A percentile compares a stretch with the other conserved stretches of the same genome.
Evolutionary conservation across 2,888 invertebrate genomes (phyloP).

Genomic region (Drosophila greeni): DNA sequence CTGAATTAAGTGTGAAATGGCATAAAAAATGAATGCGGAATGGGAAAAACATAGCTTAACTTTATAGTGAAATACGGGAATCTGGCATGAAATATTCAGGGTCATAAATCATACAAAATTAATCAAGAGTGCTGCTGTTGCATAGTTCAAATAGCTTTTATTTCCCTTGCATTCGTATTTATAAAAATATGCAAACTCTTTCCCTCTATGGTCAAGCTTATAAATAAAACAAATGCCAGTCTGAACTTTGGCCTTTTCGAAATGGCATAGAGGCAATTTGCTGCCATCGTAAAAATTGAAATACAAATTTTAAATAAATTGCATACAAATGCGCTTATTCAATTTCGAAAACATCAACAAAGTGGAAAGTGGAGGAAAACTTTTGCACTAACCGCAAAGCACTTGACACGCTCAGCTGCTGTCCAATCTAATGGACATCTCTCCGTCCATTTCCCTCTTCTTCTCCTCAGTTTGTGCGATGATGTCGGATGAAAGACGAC

Average conservation of each 20-base stretch:
- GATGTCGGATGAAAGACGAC: slow-evolving; percentile 28
- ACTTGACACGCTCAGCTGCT: slow-evolving; percentile 69
- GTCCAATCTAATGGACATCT: slow-evolving; percentile 62
- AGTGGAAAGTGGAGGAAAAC: slow-evolving; percentile 27
- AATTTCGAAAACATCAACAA: slow-evolving; percentile 54
- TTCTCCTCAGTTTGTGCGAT: background rate
- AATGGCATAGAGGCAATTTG: slow-evolving; percentile 54
- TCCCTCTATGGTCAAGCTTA: background rate
- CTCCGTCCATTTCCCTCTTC: slow-evolving; percentile 11
- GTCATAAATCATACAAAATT: slow-evolving; percentile 17
- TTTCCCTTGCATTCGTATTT: background rate
- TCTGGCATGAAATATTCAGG: slow-evolving; percentile 4
- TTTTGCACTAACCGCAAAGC: slow-evolving; percentile 56
- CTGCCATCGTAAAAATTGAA: slow-evolving; percentile 39
- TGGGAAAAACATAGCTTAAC: background rate
- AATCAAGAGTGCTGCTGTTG: slow-evolving; percentile 12
- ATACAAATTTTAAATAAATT: slow-evolving; percentile 67
- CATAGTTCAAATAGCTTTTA: background rate
- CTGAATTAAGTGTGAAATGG: slow-evolving; percentile 45
- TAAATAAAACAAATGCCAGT: slow-evolving; percentile 29
- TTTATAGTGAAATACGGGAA: slow-evolving; percentile 13
- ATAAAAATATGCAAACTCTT: slow-evolving; percentile 19
- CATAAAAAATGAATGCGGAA: slow-evolving; percentile 33
- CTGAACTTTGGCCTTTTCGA: slow-evolving; percentile 47
- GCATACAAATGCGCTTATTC: slow-evolving; percentile 67